Evolutionary conservation across 2,113 vertebrate species (phyloP).

Genomic region (Lasiurus cinereus): DNA sequence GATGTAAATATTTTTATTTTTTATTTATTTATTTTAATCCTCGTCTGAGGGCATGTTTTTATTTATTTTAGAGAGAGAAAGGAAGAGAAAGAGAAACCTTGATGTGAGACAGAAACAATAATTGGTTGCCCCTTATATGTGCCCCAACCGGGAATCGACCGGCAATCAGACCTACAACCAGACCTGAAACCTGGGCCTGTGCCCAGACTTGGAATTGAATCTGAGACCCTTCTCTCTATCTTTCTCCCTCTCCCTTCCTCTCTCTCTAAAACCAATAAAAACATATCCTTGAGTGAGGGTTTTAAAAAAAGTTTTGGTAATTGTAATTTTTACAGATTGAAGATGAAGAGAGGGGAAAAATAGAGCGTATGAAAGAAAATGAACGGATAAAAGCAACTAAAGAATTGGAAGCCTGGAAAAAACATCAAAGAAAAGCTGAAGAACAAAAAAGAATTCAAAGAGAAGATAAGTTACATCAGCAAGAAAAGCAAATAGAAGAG

Average conservation of each 20-base stretch:
- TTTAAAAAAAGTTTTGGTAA: neutral
- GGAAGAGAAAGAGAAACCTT: neutral
- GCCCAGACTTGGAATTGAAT: too few relatives aligned
- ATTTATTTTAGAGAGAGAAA: neutral
- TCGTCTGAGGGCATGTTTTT: neutral
- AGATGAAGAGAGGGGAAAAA: constrained; percentile 90
- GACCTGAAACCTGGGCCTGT: neutral
- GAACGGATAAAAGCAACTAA: constrained; percentile 88
- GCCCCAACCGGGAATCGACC: too few relatives aligned
- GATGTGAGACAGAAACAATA: neutral
- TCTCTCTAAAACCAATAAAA: too few relatives aligned
- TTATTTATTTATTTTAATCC: neutral
- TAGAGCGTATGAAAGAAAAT: constrained; percentile 92
- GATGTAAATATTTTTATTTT: neutral
- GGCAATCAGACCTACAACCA: neutral
- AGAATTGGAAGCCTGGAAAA: constrained; percentile 92
- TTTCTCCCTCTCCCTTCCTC: too few relatives aligned
- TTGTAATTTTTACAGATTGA: constrained; percentile 91
- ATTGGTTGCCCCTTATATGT: neutral
- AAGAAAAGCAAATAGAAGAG: constrained; percentile 73
- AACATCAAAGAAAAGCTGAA: constrained; percentile 82
- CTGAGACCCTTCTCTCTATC: too few relatives aligned
- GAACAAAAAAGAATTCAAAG: constrained; percentile 75
- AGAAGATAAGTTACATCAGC: constrained; percentile 13
- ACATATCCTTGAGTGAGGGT: too few relatives aligned